A percentile compares a stretch with the other conserved stretches of the same genome.
These are phyloP conservation scores for Zelostemma sp. DNA, from an alignment of 1,140 invertebrate species.

Conservation along the genomic window DNA sequence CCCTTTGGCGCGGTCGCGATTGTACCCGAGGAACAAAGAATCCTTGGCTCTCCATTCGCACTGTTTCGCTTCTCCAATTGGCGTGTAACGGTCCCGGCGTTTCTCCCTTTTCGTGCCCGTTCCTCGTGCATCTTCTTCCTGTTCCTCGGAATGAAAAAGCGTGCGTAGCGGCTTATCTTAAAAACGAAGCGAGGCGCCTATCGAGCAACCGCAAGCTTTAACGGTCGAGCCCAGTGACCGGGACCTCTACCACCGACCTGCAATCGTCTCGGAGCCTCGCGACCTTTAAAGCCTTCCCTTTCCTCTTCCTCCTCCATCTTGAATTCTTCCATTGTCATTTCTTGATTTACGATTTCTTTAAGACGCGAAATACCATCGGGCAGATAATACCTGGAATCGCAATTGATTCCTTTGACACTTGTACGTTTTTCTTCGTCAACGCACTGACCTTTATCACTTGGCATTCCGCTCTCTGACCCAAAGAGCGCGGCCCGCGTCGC, in stretches of 20 bases:
- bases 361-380: too few species aligned
- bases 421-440: constrained; percentile 30
- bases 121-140: constrained; percentile 24
- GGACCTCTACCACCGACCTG: constrained; percentile 36
- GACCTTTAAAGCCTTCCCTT: constrained; percentile 30
- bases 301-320: constrained; percentile 36
- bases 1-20: constrained; percentile 40
- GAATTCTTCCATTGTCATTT: constrained; percentile 14
- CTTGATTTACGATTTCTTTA: neutral
- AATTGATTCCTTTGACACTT: constrained; percentile 12
- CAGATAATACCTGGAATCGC: too few species aligned
- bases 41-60: constrained; percentile 28
- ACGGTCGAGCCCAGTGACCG: constrained; percentile 48
- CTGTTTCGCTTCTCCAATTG: constrained; percentile 34
- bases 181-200: constrained; percentile 12
- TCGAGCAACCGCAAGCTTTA: constrained; percentile 28
- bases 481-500: constrained; percentile 23
- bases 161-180: constrained; percentile 23
- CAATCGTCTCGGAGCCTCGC: constrained; percentile 39
- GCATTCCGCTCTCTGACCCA: constrained; percentile 21
- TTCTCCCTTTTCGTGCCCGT: constrained; percentile 40
- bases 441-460: constrained; percentile 43
- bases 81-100: constrained; percentile 38
- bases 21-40: constrained; percentile 42
- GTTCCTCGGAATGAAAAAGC: constrained; percentile 35